Percentiles rank a stretch among this genome's conserved stretches.
Conservation (phyloP, 2,888 invertebrate genomes). For the Xanthostigma xanthostigma region DNA sequence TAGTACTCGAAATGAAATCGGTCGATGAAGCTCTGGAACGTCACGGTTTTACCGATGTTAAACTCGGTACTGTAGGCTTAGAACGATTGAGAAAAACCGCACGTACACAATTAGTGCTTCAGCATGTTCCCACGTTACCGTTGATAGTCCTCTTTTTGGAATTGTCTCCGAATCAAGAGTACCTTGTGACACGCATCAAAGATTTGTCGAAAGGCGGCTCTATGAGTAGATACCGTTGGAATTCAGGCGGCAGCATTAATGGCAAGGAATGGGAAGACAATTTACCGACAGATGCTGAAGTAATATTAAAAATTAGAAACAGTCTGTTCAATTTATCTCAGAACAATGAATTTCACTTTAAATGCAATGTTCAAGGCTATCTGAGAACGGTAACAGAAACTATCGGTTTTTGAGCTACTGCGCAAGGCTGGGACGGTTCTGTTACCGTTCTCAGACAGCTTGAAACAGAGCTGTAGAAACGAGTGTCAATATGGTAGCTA, state of each 20-base stretch:
- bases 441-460: too few relatives aligned
- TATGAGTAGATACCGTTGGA: constrained; percentile 81
- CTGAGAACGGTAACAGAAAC: too few relatives aligned
- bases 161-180: constrained; percentile 70
- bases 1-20: constrained; percentile 57
- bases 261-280: constrained; percentile 68
- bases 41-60: constrained; percentile 50
- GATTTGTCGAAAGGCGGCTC: constrained; percentile 72
- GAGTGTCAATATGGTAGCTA: too few relatives aligned
- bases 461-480: too few relatives aligned
- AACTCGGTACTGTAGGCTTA: constrained; percentile 52
- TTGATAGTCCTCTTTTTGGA: constrained; percentile 67
- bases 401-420: too few relatives aligned
- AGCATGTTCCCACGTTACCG: constrained; percentile 40
- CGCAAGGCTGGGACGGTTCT: too few relatives aligned
- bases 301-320: constrained; percentile 25
- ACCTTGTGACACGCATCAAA: constrained; percentile 62
- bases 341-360: too few relatives aligned
- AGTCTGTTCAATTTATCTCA: too few relatives aligned
- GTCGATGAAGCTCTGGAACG: constrained; percentile 55
- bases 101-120: constrained; percentile 33
- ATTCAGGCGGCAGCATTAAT: constrained; percentile 57
- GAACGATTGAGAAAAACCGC: constrained; percentile 62
- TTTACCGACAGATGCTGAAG: constrained; percentile 75
- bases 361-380: too few relatives aligned